Evolutionary conservation across 2,797 vertebrate species (phyloP).

Genomic region (Poliocrania exsul): DNA sequence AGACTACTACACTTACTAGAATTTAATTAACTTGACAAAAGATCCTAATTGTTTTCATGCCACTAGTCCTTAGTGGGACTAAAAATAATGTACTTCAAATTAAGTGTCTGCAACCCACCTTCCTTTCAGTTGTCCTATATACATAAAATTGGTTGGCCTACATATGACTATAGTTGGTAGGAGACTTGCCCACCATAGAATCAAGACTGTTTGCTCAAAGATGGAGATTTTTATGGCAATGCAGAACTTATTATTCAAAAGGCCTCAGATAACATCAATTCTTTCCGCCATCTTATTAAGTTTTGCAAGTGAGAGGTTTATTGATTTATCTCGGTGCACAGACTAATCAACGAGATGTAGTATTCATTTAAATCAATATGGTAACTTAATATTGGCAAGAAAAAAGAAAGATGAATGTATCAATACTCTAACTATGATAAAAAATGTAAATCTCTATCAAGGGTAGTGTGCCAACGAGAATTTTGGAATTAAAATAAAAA

Average conservation of each 20-base stretch:
- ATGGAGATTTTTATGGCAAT: not conserved
- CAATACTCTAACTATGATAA: not conserved
- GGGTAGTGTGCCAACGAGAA: not conserved
- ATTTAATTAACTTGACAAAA: slow-evolving; percentile 93
- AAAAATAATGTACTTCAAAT: slow-evolving; percentile 83
- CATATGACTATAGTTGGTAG: slow-evolving; percentile 42
- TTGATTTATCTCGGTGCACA: slow-evolving; percentile 39
- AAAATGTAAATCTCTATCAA: not conserved
- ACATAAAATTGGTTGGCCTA: slow-evolving; percentile 41
- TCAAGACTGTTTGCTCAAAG: not conserved
- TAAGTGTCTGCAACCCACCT: slow-evolving; percentile 63
- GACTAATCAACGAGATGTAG: slow-evolving; percentile 19
- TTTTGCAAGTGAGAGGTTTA: not conserved
- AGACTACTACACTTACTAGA: slow-evolving; percentile 89
- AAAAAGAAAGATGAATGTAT: not conserved
- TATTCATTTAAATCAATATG: slow-evolving; percentile 59
- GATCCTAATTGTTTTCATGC: slow-evolving; percentile 89
- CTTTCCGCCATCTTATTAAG: not conserved
- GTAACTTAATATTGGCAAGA: slow-evolving; percentile 3
- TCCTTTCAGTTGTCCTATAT: slow-evolving; percentile 68
- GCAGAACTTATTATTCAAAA: not conserved
- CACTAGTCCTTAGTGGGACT: slow-evolving; percentile 79
- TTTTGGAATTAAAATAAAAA: not conserved
- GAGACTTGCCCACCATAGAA: slow-evolving; percentile 9
- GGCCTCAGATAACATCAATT: not conserved